Conservation (phyloP, 2,888 invertebrate genomes). For the Mayetiola destructor region DNA sequence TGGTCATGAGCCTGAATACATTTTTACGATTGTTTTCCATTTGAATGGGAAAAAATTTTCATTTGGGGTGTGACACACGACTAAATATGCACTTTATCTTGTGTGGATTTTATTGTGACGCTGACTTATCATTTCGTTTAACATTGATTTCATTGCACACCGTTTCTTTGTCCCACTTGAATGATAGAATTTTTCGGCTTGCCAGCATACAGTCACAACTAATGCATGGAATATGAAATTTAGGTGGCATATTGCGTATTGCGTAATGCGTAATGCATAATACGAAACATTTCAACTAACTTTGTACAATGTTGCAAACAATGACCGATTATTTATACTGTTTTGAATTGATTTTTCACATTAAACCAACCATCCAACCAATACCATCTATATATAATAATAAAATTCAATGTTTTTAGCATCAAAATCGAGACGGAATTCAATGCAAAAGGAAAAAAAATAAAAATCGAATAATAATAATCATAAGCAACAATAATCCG, state of each 20-base stretch:
- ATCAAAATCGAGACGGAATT: background rate
- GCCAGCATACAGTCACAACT: background rate
- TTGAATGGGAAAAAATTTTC: too few species aligned
- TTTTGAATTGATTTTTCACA: slow-evolving; percentile 5
- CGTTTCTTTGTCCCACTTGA: background rate
- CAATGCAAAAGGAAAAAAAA: background rate
- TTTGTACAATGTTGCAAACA: too few species aligned
- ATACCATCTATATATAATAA: background rate
- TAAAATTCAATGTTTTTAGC: background rate
- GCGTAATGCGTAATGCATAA: too few species aligned
- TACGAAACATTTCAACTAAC: too few species aligned
- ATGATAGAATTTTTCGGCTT: background rate
- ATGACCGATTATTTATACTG: background rate
- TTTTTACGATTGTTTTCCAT: too few species aligned
- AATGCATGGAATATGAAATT: background rate
- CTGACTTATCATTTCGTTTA: background rate
- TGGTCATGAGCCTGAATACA: too few species aligned
- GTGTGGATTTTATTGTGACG: background rate
- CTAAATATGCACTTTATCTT: background rate
- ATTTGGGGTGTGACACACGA: background rate
- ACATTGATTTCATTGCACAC: background rate
- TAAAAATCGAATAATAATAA: slow-evolving; percentile 9
- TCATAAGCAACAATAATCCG: background rate
- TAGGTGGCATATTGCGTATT: background rate
- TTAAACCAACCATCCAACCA: background rate